Base-by-base conservation (phyloP, 2,113 vertebrate genomes). In the Chloroceryle aenea region DNA sequence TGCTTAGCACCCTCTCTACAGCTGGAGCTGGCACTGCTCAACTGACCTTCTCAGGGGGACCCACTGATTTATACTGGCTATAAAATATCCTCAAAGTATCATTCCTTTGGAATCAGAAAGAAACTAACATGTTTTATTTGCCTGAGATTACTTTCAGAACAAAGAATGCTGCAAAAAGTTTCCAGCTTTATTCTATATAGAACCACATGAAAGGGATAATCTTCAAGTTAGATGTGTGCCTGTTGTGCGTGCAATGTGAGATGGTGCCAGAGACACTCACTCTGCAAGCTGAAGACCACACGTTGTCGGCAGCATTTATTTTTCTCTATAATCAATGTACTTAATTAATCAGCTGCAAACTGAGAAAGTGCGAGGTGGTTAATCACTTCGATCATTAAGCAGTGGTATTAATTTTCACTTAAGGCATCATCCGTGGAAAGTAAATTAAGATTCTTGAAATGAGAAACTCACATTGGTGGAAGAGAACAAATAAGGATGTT, bases 391-490 rank as follows among this genome's bases (percentile, higher is more conserved):
- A 89, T 95, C 83, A 85, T 94, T 94, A 93, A 94, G 47, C 56
- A 50, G 73, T 87, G 47, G 50, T 95, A 88, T 95, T 96, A 90
- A 93, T 97, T 96, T 96, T 86, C 64, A 72, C 83, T 96, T 92
- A 71, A 87, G 53, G 61, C 73, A 48, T 94, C 64, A 68, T 90
- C 83, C 6, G 10, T 85, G 83, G 75, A 95, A 92, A 90, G 61
- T 81, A 94, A 96, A 93, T 93, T 88, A 84, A 74, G 87, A 82
- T 73, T 84, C 66, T 50, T 88, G 85, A 94, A 88, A 92, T 95
- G 72, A 88, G 68, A 86, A 88, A 77, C 75, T 47, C 56, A 26
- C 34, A 59, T 21, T 13, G 17, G 27, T 81, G 38, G 52, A 86
- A 88, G 78, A 74, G 69, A 95, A 56, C 59, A 83, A 52, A 52